phyloP scores from a whole-genome alignment of 2,888 invertebrate genomes.

The Caenorhabditis wallacei region DNA sequence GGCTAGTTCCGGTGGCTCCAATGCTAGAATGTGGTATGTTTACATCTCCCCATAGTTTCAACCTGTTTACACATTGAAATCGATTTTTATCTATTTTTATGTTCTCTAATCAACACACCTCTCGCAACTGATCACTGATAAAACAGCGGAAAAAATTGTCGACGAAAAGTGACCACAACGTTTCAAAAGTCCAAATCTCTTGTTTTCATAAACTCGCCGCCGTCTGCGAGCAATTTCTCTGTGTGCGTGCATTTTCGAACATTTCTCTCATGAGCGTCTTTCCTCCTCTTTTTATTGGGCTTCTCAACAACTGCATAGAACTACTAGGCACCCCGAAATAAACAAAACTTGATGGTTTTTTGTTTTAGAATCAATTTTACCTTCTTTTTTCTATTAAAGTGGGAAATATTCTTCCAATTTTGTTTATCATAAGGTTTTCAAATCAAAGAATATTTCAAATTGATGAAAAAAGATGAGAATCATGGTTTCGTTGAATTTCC shows the following conservation, averaged over 20 bases:
- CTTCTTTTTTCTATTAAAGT: too few relatives aligned
- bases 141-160: background rate
- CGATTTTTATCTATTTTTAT: conserved; percentile 39
- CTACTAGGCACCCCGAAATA: conserved; percentile 25
- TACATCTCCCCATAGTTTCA: conserved; percentile 7
- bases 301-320: conserved; percentile 25
- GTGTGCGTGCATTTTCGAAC: conserved; percentile 60
- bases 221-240: conserved; percentile 45
- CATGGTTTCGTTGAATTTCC: conserved; percentile 43
- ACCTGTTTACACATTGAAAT: conserved; percentile 15
- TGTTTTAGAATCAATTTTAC: background rate
- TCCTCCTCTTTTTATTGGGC: background rate
- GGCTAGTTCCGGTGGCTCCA: conserved; percentile 56
- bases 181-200: conserved; percentile 40
- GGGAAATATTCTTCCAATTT: too few relatives aligned
- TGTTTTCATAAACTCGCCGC: conserved; percentile 22
- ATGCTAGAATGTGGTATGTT: conserved; percentile 67
- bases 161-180: conserved; percentile 8
- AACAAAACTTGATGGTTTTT: conserved; percentile 17
- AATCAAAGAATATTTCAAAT: conserved; percentile 48
- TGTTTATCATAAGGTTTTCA: too few relatives aligned
- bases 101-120: conserved; percentile 5
- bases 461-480: conserved; percentile 16
- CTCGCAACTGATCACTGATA: conserved; percentile 32
- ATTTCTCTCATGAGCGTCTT: conserved; percentile 54